Percentiles rank a stretch among this genome's conserved stretches.
Conservation (phyloP, 2,113 vertebrate species). For the Edolisoma coerulescens region DNA sequence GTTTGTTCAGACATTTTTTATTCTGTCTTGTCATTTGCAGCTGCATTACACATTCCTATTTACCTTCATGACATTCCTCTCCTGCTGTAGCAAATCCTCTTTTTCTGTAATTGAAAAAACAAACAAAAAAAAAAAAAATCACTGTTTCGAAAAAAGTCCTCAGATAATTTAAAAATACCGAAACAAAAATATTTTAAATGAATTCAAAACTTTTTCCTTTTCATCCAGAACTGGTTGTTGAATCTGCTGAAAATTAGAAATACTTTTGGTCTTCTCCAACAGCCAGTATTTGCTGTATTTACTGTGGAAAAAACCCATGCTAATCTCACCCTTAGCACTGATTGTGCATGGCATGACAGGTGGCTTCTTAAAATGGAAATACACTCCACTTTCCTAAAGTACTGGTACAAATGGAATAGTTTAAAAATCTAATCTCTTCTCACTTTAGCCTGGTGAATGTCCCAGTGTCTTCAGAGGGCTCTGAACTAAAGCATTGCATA, state of each 20-base stretch:
- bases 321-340: constrained; percentile 17
- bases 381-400: neutral
- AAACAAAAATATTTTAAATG: neutral
- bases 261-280: neutral
- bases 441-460: neutral
- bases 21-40: neutral
- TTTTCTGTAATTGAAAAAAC: neutral
- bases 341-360: constrained; percentile 6
- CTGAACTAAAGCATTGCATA: neutral
- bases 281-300: neutral
- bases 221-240: neutral
- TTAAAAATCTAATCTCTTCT: constrained; percentile 22
- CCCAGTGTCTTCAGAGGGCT: neutral
- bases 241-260: neutral
- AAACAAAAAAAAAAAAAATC: neutral
- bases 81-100: neutral
- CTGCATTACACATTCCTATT: neutral
- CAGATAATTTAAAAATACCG: neutral
- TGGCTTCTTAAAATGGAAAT: constrained; percentile 34
- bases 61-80: neutral
- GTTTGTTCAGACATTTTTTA: neutral
- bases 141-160: neutral
- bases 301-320: neutral
- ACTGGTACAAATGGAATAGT: neutral
- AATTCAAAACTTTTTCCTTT: neutral